Percentiles rank a stretch among this genome's conserved stretches.
Conservation (phyloP, 1,140 invertebrate genomes). For the Caenorhabditis latens region DNA sequence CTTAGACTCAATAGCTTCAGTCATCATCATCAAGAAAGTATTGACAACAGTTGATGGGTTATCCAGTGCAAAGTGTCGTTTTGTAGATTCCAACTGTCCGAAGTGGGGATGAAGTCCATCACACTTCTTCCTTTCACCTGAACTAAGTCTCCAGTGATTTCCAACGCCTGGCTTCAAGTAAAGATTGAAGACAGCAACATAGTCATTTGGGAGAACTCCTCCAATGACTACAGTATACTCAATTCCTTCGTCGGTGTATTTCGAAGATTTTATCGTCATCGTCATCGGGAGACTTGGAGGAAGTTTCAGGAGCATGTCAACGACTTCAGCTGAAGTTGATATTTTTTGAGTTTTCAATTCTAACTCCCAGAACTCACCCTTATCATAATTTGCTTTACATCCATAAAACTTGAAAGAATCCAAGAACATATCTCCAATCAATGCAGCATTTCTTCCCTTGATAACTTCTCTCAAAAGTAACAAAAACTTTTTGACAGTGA, state of each 20-base stretch:
- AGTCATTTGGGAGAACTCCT: not conserved
- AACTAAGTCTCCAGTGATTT: slow-evolving; percentile 2
- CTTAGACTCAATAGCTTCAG: not conserved
- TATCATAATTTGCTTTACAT: not conserved
- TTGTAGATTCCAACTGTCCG: too few species aligned
- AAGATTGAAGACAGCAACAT: not conserved
- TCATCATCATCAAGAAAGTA: not conserved
- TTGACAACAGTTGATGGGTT: not conserved
- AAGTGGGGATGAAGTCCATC: not conserved
- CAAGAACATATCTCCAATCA: not conserved
- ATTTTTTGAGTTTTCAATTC: not conserved
- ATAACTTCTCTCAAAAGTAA: too few species aligned
- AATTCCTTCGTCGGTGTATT: not conserved
- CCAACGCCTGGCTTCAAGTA: not conserved
- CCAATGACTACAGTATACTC: not conserved
- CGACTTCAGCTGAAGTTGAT: not conserved
- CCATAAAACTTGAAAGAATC: not conserved
- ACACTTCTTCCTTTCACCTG: not conserved
- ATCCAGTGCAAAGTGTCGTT: not conserved
- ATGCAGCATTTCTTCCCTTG: too few species aligned
- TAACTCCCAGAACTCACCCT: not conserved
- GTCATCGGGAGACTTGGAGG: too few species aligned
- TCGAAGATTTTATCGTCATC: not conserved
- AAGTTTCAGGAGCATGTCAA: not conserved
- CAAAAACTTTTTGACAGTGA: too few species aligned